Conservation (phyloP, 2,113 vertebrate species). For the Casuarius casuarius region DNA sequence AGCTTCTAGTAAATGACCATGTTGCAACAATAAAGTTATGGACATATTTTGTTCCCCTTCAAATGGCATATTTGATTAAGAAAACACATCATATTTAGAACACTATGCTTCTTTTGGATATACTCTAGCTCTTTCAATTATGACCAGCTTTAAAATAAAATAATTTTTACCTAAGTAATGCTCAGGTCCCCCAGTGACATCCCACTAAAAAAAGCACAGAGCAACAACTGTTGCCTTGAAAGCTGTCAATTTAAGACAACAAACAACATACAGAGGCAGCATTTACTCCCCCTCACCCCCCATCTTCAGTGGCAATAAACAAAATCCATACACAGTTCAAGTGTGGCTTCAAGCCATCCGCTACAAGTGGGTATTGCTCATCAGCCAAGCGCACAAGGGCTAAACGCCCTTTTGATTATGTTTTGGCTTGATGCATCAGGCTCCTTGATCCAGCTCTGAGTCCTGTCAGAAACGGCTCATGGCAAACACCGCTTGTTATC, state of each 20-base stretch:
- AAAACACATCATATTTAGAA: not conserved
- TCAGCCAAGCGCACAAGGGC: not conserved
- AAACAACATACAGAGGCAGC: not conserved
- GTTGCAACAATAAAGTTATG: not conserved
- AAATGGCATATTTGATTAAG: not conserved
- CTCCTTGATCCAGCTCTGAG: not conserved
- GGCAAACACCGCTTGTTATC: not conserved
- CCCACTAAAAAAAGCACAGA: not conserved
- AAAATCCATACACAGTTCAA: not conserved
- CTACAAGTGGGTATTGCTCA: not conserved
- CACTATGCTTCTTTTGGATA: slow-evolving; percentile 19
- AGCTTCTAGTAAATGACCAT: slow-evolving; percentile 34
- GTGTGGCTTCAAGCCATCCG: not conserved
- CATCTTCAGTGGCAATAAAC: not conserved
- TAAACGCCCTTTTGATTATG: not conserved
- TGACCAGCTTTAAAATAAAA: fast-evolving
- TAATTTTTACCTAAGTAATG: not conserved
- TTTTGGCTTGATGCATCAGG: not conserved
- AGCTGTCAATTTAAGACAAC: not conserved
- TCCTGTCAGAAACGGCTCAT: not conserved
- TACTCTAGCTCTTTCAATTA: not conserved
- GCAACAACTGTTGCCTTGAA: fast-evolving
- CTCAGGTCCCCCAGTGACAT: not conserved
- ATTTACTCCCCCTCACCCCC: not conserved
- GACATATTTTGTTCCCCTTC: not conserved